Percentiles rank a stretch among this genome's conserved stretches.
Evolutionary conservation across 2,113 vertebrate genomes (phyloP).

Genomic region (Chroicocephalus ridibundus): DNA sequence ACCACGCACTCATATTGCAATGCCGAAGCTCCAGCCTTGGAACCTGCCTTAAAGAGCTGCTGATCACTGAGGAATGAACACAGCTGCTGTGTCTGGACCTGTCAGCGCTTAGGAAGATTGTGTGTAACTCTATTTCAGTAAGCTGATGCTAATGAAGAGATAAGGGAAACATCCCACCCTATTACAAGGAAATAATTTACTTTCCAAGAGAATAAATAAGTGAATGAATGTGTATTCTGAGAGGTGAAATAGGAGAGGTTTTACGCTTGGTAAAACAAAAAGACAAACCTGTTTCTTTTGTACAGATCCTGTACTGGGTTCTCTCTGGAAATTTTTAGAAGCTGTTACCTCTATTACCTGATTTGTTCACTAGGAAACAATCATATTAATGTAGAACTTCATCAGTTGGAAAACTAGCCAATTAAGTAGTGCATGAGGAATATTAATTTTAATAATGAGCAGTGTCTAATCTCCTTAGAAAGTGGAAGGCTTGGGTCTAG

Average conservation of each 20-base stretch:
- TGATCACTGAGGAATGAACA: background rate
- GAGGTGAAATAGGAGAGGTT: background rate
- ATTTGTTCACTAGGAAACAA: background rate
- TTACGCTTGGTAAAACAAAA: background rate
- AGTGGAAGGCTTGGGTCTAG: background rate
- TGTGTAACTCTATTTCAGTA: background rate
- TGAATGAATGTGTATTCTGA: background rate
- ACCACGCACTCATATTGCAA: background rate
- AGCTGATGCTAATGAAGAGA: background rate
- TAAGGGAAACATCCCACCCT: background rate
- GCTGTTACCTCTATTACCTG: background rate
- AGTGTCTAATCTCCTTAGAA: background rate
- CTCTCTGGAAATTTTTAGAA: background rate
- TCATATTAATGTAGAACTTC: background rate
- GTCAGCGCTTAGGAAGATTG: background rate
- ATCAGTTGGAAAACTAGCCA: background rate
- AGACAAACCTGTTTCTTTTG: background rate
- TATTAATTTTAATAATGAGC: slow-evolving; percentile 9
- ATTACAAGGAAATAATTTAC: background rate
- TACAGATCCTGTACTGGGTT: background rate
- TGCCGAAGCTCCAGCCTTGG: background rate
- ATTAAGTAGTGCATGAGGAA: slow-evolving; percentile 22
- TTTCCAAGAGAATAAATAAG: background rate
- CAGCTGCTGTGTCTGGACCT: background rate
- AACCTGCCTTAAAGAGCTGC: background rate